phyloP scores from a whole-genome alignment of 2,888 invertebrate genomes.

The Miltochrista miniata region DNA sequence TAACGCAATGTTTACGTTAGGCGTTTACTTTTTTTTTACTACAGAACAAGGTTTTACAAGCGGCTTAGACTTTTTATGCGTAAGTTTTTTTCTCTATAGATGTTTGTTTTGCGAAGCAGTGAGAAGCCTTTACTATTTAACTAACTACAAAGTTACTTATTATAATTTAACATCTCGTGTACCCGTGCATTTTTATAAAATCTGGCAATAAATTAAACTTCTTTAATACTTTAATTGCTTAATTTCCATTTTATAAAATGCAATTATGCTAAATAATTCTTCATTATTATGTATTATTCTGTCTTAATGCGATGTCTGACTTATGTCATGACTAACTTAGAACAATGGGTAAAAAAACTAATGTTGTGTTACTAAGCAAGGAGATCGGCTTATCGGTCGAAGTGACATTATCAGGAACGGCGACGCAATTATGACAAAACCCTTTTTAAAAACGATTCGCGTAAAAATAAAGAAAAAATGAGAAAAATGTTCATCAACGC shows the following conservation, averaged over 20 bases:
- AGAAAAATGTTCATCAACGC: slow-evolving; percentile 84
- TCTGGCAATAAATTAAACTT: slow-evolving; percentile 5
- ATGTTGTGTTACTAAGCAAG: slow-evolving; percentile 33
- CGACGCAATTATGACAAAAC: slow-evolving; percentile 82
- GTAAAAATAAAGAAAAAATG: slow-evolving; percentile 80
- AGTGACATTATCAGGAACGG: slow-evolving; percentile 73
- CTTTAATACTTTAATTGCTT: slow-evolving; percentile 13
- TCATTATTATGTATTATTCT: slow-evolving; percentile 24
- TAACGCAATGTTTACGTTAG: slow-evolving; percentile 67
- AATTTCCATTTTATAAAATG: slow-evolving; percentile 16
- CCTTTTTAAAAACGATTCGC: slow-evolving; percentile 83
- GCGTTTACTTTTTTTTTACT: slow-evolving; percentile 39
- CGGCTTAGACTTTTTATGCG: slow-evolving; percentile 31
- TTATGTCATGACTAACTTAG: not conserved
- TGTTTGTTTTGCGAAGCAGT: slow-evolving; percentile 23
- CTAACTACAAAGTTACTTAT: too few relatives aligned
- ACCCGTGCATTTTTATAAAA: not conserved
- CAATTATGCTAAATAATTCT: slow-evolving; percentile 27
- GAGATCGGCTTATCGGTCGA: slow-evolving; percentile 61
- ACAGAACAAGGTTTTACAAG: slow-evolving; percentile 17
- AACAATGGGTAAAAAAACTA: slow-evolving; percentile 17
- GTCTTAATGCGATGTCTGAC: slow-evolving; percentile 11
- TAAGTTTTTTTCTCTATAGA: slow-evolving; percentile 22
- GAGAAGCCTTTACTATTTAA: slow-evolving; percentile 4
- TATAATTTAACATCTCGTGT: not conserved